These are phyloP conservation scores for Pharmacophagus antenor DNA, from an alignment of 2,888 invertebrate species.

Conservation along the genomic window DNA sequence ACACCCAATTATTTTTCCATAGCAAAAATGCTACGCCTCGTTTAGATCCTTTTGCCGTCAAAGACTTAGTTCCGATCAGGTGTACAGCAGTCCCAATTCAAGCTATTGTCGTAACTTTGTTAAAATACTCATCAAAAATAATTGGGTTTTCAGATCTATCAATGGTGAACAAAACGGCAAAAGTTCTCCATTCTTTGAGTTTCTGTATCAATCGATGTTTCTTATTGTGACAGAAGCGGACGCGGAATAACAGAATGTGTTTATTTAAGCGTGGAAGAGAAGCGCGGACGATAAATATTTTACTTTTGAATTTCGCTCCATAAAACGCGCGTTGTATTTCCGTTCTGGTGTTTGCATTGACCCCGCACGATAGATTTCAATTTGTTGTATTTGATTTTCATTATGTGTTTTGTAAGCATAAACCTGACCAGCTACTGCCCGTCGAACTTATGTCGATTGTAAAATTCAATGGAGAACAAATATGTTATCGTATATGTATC, in stretches of 20 bases:
- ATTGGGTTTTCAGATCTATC: background rate
- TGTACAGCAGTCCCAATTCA: background rate
- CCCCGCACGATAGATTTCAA: slow-evolving; percentile 55
- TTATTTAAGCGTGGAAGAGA: slow-evolving; percentile 48
- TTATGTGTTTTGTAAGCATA: slow-evolving; percentile 44
- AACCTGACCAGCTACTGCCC: slow-evolving; percentile 31
- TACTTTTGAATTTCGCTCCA: slow-evolving; percentile 57
- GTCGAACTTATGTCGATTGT: slow-evolving; percentile 23
- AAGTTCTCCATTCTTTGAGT: background rate
- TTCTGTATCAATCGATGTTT: slow-evolving; percentile 1
- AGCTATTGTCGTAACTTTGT: background rate
- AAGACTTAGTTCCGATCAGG: background rate
- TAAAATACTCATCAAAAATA: background rate
- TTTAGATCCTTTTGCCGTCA: background rate
- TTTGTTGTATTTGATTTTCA: slow-evolving; percentile 65
- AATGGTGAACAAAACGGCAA: background rate
- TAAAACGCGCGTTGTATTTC: slow-evolving; percentile 44
- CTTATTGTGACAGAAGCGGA: background rate
- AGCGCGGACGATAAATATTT: slow-evolving; percentile 63
- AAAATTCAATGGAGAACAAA: slow-evolving; percentile 20
- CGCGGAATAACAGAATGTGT: slow-evolving; percentile 40
- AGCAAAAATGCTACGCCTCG: background rate
- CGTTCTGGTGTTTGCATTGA: slow-evolving; percentile 48
- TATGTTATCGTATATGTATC: slow-evolving; percentile 17
- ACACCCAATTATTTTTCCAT: background rate